phyloP scores from a whole-genome alignment of 2,797 vertebrate species.

The Pempheris klunzingeri region DNA sequence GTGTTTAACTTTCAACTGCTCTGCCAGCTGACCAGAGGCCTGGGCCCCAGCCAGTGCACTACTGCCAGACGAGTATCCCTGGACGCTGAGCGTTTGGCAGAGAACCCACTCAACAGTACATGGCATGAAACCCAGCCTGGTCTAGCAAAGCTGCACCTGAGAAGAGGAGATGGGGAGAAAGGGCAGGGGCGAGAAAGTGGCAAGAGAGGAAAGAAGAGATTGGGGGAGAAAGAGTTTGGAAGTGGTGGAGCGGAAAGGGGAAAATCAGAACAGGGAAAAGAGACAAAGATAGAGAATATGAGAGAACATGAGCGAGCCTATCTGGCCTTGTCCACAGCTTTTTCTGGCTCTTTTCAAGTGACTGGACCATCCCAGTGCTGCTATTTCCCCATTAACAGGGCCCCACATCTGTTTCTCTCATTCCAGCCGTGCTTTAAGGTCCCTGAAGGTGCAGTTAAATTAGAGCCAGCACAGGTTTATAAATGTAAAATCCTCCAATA shows the following conservation, averaged over 20 bases:
- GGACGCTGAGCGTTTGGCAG: slow-evolving; percentile 69
- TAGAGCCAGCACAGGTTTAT: slow-evolving; percentile 85
- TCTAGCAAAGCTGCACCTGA: slow-evolving; percentile 58
- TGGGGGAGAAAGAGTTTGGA: not conserved
- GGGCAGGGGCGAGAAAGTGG: slow-evolving; percentile 1
- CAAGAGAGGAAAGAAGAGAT: slow-evolving; percentile 14
- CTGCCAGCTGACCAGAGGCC: slow-evolving; percentile 71
- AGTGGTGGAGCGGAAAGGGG: slow-evolving; percentile 31
- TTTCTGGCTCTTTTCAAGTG: slow-evolving; percentile 58
- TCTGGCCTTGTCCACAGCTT: slow-evolving; percentile 64
- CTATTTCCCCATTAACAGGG: slow-evolving; percentile 75
- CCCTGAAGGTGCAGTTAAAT: slow-evolving; percentile 86
- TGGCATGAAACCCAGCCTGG: slow-evolving; percentile 47
- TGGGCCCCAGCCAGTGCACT: slow-evolving; percentile 59
- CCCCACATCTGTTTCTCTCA: slow-evolving; percentile 86
- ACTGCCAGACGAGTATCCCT: slow-evolving; percentile 69
- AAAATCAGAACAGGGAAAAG: slow-evolving; percentile 11
- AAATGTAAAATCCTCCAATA: slow-evolving; percentile 87
- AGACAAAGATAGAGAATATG: slow-evolving; percentile 26
- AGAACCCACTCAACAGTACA: slow-evolving; percentile 46
- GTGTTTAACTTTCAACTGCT: slow-evolving; percentile 70
- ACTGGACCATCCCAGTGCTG: slow-evolving; percentile 56
- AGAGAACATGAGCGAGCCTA: slow-evolving; percentile 42
- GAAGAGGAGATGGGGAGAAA: slow-evolving; percentile 40
- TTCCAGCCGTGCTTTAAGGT: slow-evolving; percentile 79